Conservation (phyloP, 2,888 invertebrate species). For the Amblyteles armatorius region DNA sequence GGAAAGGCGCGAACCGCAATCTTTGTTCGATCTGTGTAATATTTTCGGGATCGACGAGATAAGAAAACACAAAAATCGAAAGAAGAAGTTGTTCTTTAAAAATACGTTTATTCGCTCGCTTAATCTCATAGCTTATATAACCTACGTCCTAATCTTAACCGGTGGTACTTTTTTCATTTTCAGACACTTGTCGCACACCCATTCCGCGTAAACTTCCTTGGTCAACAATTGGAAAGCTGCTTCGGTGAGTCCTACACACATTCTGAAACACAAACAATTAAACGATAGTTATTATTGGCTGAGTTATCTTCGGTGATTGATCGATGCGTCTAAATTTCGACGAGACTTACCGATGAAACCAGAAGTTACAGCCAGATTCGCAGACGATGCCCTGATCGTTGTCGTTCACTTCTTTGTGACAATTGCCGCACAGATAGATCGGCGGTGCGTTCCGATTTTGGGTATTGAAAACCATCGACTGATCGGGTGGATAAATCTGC, state of each 20-base stretch:
- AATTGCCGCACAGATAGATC: slow-evolving; percentile 98
- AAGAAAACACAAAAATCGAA: neutral
- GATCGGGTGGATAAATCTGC: slow-evolving; percentile 94
- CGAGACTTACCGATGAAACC: slow-evolving; percentile 95
- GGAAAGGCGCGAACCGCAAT: slow-evolving; percentile 1
- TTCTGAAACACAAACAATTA: slow-evolving; percentile 86
- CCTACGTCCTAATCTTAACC: slow-evolving; percentile 98
- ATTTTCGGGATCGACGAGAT: neutral
- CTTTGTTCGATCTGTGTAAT: slow-evolving; percentile 6
- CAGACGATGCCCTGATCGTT: slow-evolving; percentile 99
- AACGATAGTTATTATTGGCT: neutral
- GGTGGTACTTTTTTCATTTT: slow-evolving; percentile 96
- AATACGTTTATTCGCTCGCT: slow-evolving; percentile 1
- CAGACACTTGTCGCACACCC: slow-evolving; percentile 99
- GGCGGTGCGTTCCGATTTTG: slow-evolving; percentile 99
- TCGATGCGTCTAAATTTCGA: slow-evolving; percentile 11
- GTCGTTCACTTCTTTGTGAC: slow-evolving; percentile 99
- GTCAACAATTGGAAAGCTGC: slow-evolving; percentile 96
- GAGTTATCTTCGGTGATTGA: neutral
- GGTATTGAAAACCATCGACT: slow-evolving; percentile 98
- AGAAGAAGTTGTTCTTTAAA: neutral
- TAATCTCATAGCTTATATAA: neutral
- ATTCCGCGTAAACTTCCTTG: slow-evolving; percentile 98
- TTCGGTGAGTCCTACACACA: slow-evolving; percentile 97
- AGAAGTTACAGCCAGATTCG: slow-evolving; percentile 99